phyloP scores from a whole-genome alignment of 2,797 vertebrate genomes.

The Sebastes minor region DNA sequence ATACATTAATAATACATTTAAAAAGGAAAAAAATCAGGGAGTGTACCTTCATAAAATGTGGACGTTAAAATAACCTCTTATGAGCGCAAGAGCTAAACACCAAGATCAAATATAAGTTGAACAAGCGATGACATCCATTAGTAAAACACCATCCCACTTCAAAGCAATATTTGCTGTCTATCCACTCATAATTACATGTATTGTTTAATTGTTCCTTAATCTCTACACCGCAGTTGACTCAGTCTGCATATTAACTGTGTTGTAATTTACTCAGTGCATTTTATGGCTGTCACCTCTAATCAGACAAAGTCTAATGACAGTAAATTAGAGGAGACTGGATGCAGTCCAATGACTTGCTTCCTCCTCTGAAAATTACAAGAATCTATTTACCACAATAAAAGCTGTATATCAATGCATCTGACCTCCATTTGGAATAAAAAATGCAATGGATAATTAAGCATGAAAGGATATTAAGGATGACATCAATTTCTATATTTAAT shows the following conservation, averaged over 20 bases:
- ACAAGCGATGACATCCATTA: background rate
- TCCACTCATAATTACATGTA: background rate
- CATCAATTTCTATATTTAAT: slow-evolving; percentile 15
- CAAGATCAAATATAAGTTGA: background rate
- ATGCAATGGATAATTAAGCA: background rate
- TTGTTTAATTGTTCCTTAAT: background rate
- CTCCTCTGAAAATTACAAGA: background rate
- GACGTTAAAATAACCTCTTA: background rate
- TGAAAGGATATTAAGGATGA: slow-evolving; percentile 10
- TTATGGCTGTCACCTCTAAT: slow-evolving; percentile 4
- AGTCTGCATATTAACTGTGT: background rate
- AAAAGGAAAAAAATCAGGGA: background rate
- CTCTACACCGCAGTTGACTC: background rate
- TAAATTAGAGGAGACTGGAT: background rate
- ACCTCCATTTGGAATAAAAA: background rate
- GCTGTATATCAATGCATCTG: background rate
- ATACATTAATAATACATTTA: background rate
- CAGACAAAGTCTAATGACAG: background rate
- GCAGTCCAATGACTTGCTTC: background rate
- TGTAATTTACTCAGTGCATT: background rate
- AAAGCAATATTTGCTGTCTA: background rate
- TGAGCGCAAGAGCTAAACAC: background rate
- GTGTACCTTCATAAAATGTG: background rate
- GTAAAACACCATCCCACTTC: background rate
- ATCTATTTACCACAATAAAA: slow-evolving; percentile 6